Evolutionary conservation across 2,888 invertebrate species (phyloP).

Genomic region (Polyommatus iphigenia): DNA sequence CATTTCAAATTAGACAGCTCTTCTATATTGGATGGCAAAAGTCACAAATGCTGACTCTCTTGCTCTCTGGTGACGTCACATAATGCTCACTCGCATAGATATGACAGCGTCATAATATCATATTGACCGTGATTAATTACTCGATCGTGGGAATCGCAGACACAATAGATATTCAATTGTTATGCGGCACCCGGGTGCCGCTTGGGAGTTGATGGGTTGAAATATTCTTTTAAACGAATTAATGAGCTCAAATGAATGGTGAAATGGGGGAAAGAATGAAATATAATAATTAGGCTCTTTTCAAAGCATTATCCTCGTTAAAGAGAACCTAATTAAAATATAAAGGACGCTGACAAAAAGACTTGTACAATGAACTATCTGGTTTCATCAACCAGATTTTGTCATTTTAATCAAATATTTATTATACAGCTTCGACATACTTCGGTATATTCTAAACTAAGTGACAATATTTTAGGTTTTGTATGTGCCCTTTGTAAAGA

Average conservation of each 20-base stretch:
- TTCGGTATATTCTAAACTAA: no score
- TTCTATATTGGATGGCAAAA: background rate
- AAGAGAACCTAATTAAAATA: background rate
- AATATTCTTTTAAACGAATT: background rate
- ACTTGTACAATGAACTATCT: background rate
- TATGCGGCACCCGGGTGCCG: no score
- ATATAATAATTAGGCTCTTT: background rate
- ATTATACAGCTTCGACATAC: no score
- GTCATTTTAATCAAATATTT: no score
- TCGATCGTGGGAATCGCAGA: no score
- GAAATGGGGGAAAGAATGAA: background rate
- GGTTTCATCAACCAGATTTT: background rate
- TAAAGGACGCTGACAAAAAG: background rate
- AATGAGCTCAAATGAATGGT: background rate
- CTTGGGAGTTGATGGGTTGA: no score
- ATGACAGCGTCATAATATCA: no score
- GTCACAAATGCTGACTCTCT: background rate
- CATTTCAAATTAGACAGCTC: no score
- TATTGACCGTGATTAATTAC: no score
- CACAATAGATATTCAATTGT: no score
- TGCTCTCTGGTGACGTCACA: background rate
- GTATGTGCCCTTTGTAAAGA: no score
- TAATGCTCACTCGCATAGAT: background rate
- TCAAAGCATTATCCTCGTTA: background rate
- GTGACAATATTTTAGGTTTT: no score